Base-by-base conservation (phyloP, 2,797 vertebrate genomes). In the Lutjanus argentimaculatus region DNA sequence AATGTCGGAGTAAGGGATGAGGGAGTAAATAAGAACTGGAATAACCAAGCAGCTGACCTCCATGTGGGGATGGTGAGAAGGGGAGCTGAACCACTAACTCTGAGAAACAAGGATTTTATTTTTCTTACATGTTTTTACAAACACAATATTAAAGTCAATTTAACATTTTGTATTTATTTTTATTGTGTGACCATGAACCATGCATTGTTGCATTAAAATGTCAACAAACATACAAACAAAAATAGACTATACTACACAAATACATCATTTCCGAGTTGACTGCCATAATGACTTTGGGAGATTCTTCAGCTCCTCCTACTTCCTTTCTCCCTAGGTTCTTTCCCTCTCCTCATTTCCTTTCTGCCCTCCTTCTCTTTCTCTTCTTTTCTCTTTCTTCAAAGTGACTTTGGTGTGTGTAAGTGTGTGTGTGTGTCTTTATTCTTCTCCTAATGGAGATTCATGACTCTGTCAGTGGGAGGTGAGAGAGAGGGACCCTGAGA, bases 361-460 rank as follows among this genome's bases (percentile, higher is more conserved):
- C n/a, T 40, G 42, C 16, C 43, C 21, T 52, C 46, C 51, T 46
- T 53, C 43, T 70, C 56, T 43, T 67, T 40, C 52, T 58, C 16
- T 7, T 55, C 19, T 45, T 72, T 63, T 25, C 46, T 25, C 49
- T 53, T 51, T 72, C 73, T 75, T 84, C 83, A 82, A 82, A 84
- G 83, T 84, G 70, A 85, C 83, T 86, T 88, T 84, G 79, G 69
- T 70, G 75, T 75, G 72, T 72, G 70, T 40, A 22, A 51, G 10
- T 56, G 53, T 56, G 36, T 79, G 66, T 64, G 63, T 65, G 63
- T 66, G 63, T 56, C 59, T 85, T 81, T 68, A 83, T 87, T 81
- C 72, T 72, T 53, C 22, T 59, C 52, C 67, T 88, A 85, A 89
- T 85, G 75, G 81, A 89, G 83, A 89, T 89, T 85, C 88, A 89